Evolutionary conservation across 2,113 vertebrate genomes (phyloP), one percentile per base, ranked within the genome.

Genomic region (Odocoileus virginianus): DNA sequence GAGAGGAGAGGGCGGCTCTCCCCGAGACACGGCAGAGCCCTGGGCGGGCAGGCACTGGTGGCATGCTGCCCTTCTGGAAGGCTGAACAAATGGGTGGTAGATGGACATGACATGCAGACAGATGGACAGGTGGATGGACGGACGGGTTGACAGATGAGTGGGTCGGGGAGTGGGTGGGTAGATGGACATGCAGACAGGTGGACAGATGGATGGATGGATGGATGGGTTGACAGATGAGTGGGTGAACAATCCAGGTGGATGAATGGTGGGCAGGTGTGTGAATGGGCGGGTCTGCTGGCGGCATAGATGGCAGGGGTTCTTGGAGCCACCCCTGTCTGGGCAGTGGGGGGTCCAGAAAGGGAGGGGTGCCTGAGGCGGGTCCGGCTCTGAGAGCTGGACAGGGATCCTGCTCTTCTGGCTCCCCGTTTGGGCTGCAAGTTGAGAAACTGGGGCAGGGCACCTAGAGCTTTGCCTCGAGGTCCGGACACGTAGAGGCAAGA

Each of bases 21-120:
- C 2, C 1, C 16, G 2, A 33, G 52, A 52, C 21, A 13, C 2
- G 7, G 28, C 30, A 15, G 67, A 47, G 83, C 21, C 36, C 58
- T 3, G 23, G 40, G 27, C 47, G 10, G 40, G 36, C 57, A 55
- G 14, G 40, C 3, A 0, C 58, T 52, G 60, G 43, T 17, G 36
- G 76, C 7, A 6, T 9, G 50, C 11, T 54, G 57, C 27, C 76
- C 28, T 58, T 25, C 40, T 30, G 76, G 61, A 27, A 15, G 8
- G 17, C 6, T 8, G n/a, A 50, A 0, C 0, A 1, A 4, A 16
- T 84, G 17, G 14, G 0, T 43, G 7, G 0, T 50, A 15, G 3
- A 6, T 1, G 4, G 43, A 2, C 16, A 15, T 19, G 43, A 2
- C 16, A 11, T 19, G 6, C 27, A 0, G 6, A 2, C 21, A 2